Evolutionary conservation across 2,113 vertebrate genomes (phyloP).

Genomic region (Maccullochella peelii): DNA sequence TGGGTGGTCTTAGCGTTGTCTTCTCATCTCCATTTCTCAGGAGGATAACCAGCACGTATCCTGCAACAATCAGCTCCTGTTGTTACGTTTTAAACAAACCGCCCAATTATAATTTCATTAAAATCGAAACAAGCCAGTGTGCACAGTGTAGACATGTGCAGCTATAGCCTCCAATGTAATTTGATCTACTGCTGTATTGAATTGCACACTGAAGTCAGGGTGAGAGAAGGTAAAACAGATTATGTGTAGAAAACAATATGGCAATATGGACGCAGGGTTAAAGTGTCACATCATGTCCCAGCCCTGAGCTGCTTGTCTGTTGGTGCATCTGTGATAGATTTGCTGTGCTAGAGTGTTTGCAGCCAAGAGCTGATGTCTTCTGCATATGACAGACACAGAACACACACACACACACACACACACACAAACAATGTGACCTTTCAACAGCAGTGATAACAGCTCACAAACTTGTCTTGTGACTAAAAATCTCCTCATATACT

Average conservation of each 20-base stretch:
- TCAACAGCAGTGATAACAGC: constrained; percentile 63
- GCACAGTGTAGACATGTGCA: constrained; percentile 39
- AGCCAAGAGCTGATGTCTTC: constrained; percentile 47
- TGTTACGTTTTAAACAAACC: constrained; percentile 59
- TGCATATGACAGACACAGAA: constrained; percentile 50
- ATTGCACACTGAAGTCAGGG: constrained; percentile 43
- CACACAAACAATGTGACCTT: constrained; percentile 65
- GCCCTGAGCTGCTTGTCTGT: constrained; percentile 46
- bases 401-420: constrained; percentile 6
- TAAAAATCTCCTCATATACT: constrained; percentile 61
- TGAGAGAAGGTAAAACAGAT: constrained; percentile 53
- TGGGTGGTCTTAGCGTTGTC: constrained; percentile 74
- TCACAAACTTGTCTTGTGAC: constrained; percentile 58
- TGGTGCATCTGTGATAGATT: constrained; percentile 67
- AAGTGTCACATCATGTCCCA: constrained; percentile 27
- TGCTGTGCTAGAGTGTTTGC: constrained; percentile 58
- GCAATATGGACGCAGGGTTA: constrained; percentile 40
- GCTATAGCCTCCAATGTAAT: constrained; percentile 35
- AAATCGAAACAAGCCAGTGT: constrained; percentile 28
- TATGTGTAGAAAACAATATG: constrained; percentile 26
- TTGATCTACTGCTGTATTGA: constrained; percentile 39
- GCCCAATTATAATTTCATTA: constrained; percentile 60
- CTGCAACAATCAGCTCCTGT: constrained; percentile 43
- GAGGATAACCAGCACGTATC: constrained; percentile 63
- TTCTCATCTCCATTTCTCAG: constrained; percentile 59